Percentiles rank a stretch among this genome's conserved stretches.
Conservation (phyloP, 2,113 vertebrate genomes). For the Oryzias melastigma region DNA sequence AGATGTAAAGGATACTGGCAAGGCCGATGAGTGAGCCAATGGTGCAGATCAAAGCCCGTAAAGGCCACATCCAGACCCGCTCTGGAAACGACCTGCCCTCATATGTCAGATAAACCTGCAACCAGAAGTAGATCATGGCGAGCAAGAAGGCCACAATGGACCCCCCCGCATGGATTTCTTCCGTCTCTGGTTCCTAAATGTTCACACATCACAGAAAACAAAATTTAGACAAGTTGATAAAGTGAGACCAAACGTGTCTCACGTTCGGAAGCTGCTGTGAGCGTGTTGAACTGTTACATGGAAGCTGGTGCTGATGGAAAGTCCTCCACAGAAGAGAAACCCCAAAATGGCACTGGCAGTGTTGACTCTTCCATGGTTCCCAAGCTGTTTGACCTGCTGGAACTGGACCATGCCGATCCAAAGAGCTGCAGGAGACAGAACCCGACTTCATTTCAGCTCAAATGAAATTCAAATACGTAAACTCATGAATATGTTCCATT, state of each 20-base stretch:
- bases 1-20: conserved; percentile 80
- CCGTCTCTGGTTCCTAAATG: conserved; percentile 70
- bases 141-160: conserved; percentile 77
- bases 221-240: too few relatives aligned
- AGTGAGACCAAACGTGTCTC: too few relatives aligned
- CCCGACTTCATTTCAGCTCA: not conserved
- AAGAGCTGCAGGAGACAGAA: conserved; percentile 20
- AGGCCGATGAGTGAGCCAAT: conserved; percentile 61
- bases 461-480: too few relatives aligned
- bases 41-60: conserved; percentile 64
- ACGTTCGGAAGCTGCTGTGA: too few relatives aligned
- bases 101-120: conserved; percentile 75
- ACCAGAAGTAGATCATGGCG: conserved; percentile 81
- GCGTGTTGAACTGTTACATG: conserved; percentile 80
- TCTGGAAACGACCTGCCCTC: conserved; percentile 54
- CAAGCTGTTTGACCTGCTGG: conserved; percentile 79
- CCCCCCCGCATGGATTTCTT: conserved; percentile 70
- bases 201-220: not conserved
- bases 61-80: conserved; percentile 57
- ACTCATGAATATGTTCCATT: not conserved
- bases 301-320: conserved; percentile 81
- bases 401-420: conserved; percentile 78
- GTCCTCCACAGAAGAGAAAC: conserved; percentile 72
- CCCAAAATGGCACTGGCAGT: conserved; percentile 69
- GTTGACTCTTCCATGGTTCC: conserved; percentile 65